phyloP scores from a whole-genome alignment of 2,113 vertebrate species.

The Neomonachus schauinslandi region DNA sequence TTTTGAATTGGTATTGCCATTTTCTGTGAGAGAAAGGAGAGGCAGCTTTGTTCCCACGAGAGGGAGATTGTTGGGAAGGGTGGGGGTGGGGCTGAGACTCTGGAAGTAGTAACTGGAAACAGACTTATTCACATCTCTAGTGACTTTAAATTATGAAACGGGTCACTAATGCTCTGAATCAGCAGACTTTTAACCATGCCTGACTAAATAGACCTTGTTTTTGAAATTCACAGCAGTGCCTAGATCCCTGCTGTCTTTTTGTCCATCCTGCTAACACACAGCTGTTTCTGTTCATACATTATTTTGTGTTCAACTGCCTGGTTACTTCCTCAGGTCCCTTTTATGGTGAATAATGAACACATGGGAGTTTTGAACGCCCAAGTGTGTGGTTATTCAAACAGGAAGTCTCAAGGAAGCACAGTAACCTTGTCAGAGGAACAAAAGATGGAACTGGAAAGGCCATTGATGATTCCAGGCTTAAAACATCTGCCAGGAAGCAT shows the following conservation, averaged over 20 bases:
- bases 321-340: slow-evolving; percentile 38
- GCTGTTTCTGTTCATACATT: slow-evolving; percentile 69
- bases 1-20: slow-evolving; percentile 42
- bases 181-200: slow-evolving; percentile 73
- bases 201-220: slow-evolving; percentile 74
- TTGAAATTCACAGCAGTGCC: slow-evolving; percentile 80
- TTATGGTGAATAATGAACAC: slow-evolving; percentile 64
- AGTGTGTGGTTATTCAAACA: slow-evolving; percentile 63
- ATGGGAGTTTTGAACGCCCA: slow-evolving; percentile 52
- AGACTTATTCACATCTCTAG: slow-evolving; percentile 45
- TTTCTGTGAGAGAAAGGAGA: not conserved
- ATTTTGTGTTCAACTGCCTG: slow-evolving; percentile 30
- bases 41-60: not conserved
- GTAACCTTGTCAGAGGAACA: slow-evolving; percentile 39
- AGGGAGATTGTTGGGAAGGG: not conserved
- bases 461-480: not conserved
- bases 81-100: not conserved
- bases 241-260: slow-evolving; percentile 75
- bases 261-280: slow-evolving; percentile 74
- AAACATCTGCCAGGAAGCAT: slow-evolving; percentile 33
- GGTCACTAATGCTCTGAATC: slow-evolving; percentile 45
- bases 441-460: slow-evolving; percentile 55
- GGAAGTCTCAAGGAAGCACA: slow-evolving; percentile 69
- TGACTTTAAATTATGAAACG: slow-evolving; percentile 62
- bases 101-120: slow-evolving; percentile 33